phyloP scores from a whole-genome alignment of 2,797 vertebrate species.

The Lepilemur septentrionalis region DNA sequence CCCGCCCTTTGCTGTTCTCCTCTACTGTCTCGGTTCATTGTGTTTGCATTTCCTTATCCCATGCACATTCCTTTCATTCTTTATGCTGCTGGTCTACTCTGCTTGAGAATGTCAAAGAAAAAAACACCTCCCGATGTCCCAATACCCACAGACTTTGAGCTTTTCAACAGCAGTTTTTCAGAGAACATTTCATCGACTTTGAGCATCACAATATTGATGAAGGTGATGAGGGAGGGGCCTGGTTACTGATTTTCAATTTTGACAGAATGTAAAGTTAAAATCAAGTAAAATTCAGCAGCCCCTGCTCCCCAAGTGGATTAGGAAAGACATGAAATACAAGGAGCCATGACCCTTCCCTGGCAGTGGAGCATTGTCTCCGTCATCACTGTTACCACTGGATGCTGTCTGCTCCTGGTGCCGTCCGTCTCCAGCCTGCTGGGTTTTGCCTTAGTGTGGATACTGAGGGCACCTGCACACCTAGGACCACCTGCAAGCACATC shows the following conservation, averaged over 20 bases:
- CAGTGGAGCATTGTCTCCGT: neutral
- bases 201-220: neutral
- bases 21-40: neutral
- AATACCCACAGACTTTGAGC: neutral
- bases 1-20: neutral
- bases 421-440: neutral
- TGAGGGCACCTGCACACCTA: neutral
- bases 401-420: neutral
- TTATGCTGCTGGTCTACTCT: neutral
- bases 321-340: neutral
- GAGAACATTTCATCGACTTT: neutral
- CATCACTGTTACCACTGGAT: neutral
- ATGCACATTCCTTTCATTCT: neutral
- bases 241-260: neutral
- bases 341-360: neutral
- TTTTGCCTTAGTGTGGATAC: neutral
- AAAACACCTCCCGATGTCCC: neutral
- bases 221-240: neutral
- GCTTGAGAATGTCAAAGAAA: neutral
- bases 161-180: neutral
- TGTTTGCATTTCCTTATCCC: conserved; percentile 1
- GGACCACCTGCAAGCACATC: neutral
- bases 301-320: neutral
- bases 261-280: conserved; percentile 29
- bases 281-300: conserved; percentile 25